Conservation (phyloP, 2,888 invertebrate species). For the Limnephilus auricula region DNA sequence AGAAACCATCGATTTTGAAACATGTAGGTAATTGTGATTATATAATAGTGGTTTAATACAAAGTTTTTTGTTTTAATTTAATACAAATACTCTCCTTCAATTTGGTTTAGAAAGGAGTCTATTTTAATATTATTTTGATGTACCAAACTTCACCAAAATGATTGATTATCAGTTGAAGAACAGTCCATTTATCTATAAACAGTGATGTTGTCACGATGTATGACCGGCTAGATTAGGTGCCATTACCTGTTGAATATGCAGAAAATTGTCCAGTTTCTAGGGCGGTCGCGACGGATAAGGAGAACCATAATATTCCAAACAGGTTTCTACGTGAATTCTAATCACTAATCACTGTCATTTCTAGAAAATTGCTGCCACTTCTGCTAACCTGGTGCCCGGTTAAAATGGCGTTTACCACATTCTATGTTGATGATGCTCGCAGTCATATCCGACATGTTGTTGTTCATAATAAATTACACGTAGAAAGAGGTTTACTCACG, state of each 20-base stretch:
- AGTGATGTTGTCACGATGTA: background rate
- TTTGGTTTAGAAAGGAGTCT: background rate
- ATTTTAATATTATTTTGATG: background rate
- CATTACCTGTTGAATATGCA: background rate
- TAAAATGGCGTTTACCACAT: slow-evolving; percentile 2
- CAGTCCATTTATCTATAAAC: background rate
- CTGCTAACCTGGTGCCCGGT: background rate
- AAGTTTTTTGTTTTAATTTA: too few species aligned
- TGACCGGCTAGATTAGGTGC: background rate
- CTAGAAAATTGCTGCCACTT: background rate
- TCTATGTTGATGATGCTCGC: background rate
- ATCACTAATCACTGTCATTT: slow-evolving; percentile 2
- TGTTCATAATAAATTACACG: too few species aligned
- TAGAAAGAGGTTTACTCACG: too few species aligned
- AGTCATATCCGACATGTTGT: background rate
- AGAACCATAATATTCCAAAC: background rate
- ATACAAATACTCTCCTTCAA: background rate
- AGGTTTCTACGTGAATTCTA: background rate
- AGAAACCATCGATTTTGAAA: too few species aligned
- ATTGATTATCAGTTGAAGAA: background rate
- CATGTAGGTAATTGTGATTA: too few species aligned
- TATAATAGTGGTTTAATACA: too few species aligned
- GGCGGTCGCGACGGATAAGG: background rate
- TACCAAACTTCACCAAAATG: background rate
- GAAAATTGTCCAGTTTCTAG: background rate